Conservation (phyloP, 2,797 vertebrate species). For the Acanthopagrus latus region DNA sequence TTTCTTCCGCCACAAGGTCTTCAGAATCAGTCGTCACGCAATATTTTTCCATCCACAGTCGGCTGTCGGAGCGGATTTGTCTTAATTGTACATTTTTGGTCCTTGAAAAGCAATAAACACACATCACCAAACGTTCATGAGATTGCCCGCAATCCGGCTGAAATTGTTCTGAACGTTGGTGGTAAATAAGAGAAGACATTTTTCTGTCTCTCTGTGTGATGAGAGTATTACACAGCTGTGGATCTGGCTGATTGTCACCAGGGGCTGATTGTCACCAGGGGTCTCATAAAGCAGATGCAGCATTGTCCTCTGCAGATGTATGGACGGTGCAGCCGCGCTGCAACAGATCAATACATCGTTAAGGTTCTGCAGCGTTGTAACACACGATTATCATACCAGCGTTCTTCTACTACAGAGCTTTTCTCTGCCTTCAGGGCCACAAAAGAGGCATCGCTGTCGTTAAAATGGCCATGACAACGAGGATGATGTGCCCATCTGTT, state of each 20-base stretch:
- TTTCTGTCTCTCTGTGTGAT: neutral
- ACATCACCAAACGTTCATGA: neutral
- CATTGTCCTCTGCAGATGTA: slow-evolving; percentile 15
- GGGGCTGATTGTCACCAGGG: neutral
- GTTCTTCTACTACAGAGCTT: neutral
- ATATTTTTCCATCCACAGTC: neutral
- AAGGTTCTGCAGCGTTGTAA: neutral
- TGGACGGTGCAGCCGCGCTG: neutral
- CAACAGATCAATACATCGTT: slow-evolving; percentile 37
- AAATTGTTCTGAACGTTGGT: neutral
- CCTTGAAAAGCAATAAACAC: slow-evolving; percentile 19
- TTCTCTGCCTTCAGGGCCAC: slow-evolving; percentile 22
- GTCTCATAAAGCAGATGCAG: slow-evolving; percentile 36
- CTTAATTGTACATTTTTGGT: neutral
- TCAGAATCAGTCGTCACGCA: neutral
- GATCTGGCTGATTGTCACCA: neutral
- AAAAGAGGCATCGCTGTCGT: slow-evolving; percentile 9
- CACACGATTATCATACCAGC: slow-evolving; percentile 1
- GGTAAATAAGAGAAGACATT: slow-evolving; percentile 5
- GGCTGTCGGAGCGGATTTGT: neutral
- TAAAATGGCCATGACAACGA: slow-evolving; percentile 35
- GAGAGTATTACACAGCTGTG: neutral
- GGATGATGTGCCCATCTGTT: slow-evolving; percentile 40
- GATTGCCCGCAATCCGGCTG: neutral
- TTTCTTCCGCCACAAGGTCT: neutral